Evolutionary conservation across 2,888 invertebrate genomes (phyloP).

Genomic region (Latheticus oryzae): DNA sequence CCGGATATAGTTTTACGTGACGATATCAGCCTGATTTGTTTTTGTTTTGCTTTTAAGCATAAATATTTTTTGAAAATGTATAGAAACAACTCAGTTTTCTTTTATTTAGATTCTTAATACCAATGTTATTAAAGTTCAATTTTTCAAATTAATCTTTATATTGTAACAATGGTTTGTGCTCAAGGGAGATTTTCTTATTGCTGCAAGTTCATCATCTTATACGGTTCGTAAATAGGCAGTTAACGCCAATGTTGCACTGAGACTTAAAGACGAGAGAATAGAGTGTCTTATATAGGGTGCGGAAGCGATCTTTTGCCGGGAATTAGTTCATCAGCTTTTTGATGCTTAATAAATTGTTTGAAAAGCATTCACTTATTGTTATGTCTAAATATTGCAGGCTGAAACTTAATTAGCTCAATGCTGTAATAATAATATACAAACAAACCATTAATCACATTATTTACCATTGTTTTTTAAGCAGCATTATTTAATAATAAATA

Average conservation of each 20-base stretch:
- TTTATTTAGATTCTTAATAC: too few relatives aligned
- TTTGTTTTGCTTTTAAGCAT: neutral
- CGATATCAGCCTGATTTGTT: neutral
- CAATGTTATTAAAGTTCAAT: too few relatives aligned
- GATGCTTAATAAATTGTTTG: slow-evolving; percentile 21
- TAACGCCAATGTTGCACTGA: slow-evolving; percentile 29
- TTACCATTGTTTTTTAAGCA: slow-evolving; percentile 24
- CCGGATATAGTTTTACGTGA: slow-evolving; percentile 6
- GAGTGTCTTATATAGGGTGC: too few relatives aligned
- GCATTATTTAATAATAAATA: slow-evolving; percentile 29
- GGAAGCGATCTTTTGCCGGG: slow-evolving; percentile 17
- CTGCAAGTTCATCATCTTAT: slow-evolving; percentile 23
- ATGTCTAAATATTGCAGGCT: slow-evolving; percentile 20
- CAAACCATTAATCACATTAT: slow-evolving; percentile 31
- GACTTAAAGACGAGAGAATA: slow-evolving; percentile 30
- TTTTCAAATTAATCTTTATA: too few relatives aligned
- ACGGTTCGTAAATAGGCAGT: slow-evolving; percentile 28
- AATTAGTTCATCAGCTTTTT: slow-evolving; percentile 25
- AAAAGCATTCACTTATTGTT: slow-evolving; percentile 22
- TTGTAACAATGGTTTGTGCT: too few relatives aligned
- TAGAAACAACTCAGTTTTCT: too few relatives aligned
- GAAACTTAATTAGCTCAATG: slow-evolving; percentile 22
- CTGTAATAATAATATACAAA: slow-evolving; percentile 13
- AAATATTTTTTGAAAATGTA: too few relatives aligned
- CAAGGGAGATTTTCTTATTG: slow-evolving; percentile 35